Evolutionary conservation across 2,797 vertebrate genomes (phyloP).

Genomic region (Pteronotus mesoamericanus): DNA sequence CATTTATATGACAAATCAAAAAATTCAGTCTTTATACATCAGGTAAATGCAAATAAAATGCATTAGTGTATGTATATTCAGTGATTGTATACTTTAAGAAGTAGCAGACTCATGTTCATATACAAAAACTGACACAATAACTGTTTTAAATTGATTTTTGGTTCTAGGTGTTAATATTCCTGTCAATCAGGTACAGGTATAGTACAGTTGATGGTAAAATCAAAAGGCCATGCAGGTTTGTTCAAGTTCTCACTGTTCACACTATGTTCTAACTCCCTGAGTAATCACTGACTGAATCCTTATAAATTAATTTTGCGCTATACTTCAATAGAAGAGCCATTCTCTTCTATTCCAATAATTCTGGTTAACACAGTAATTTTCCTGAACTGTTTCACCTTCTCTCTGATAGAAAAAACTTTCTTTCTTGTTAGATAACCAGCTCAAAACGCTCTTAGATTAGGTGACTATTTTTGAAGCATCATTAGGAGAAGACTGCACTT

Average conservation of each 20-base stretch:
- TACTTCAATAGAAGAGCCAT: background rate
- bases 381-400: background rate
- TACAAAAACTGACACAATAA: background rate
- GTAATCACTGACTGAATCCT: background rate
- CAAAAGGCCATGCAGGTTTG: background rate
- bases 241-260: background rate
- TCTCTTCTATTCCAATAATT: background rate
- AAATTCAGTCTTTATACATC: background rate
- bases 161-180: background rate
- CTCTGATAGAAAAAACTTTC: background rate
- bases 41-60: constrained; percentile 1
- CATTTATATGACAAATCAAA: background rate
- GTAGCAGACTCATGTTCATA: background rate
- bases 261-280: background rate
- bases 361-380: background rate
- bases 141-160: background rate
- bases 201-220: background rate
- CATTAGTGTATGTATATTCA: background rate
- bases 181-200: background rate
- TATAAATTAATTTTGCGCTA: background rate
- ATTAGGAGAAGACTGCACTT: background rate
- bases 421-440: constrained; percentile 7
- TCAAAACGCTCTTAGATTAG: background rate
- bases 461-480: background rate
- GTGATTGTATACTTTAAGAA: background rate